phyloP scores from a whole-genome alignment of 2,113 vertebrate genomes.

The Chitala chitala region DNA sequence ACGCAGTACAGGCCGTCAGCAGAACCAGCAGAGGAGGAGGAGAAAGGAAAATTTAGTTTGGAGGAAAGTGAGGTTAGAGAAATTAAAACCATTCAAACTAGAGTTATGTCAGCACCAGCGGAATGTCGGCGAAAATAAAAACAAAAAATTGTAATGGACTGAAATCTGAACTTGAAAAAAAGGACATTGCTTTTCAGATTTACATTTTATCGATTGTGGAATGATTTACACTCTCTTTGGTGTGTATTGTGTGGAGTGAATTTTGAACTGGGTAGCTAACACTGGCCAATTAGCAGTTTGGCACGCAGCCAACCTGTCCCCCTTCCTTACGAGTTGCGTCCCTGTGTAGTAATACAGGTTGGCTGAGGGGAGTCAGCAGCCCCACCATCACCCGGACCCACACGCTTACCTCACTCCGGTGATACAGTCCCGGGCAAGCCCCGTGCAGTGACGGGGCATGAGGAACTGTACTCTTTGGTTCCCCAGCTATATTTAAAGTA shows the following conservation, averaged over 20 bases:
- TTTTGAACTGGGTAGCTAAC: not conserved
- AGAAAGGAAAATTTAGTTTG: not conserved
- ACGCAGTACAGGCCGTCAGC: not conserved
- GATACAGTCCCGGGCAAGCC: not conserved
- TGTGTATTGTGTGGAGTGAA: not conserved
- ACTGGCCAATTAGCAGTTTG: too few species aligned
- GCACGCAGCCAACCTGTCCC: too few species aligned
- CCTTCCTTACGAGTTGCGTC: not conserved
- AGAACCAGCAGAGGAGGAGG: not conserved
- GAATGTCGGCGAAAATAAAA: too few species aligned
- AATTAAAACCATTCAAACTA: not conserved
- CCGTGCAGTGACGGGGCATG: not conserved
- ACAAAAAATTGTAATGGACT: too few species aligned
- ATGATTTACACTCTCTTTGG: too few species aligned
- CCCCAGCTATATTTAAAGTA: not conserved
- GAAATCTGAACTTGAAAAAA: too few species aligned
- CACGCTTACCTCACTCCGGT: not conserved
- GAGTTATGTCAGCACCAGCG: too few species aligned
- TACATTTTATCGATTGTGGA: too few species aligned
- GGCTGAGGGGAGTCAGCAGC: not conserved
- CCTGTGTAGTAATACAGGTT: not conserved
- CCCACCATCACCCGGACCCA: not conserved
- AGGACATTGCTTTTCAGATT: too few species aligned
- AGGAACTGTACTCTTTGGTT: not conserved
- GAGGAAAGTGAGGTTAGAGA: not conserved